Percentiles rank a stretch among this genome's conserved stretches.
Evolutionary conservation across 2,797 vertebrate genomes (phyloP).

Genomic region (Myotis daubentonii): DNA sequence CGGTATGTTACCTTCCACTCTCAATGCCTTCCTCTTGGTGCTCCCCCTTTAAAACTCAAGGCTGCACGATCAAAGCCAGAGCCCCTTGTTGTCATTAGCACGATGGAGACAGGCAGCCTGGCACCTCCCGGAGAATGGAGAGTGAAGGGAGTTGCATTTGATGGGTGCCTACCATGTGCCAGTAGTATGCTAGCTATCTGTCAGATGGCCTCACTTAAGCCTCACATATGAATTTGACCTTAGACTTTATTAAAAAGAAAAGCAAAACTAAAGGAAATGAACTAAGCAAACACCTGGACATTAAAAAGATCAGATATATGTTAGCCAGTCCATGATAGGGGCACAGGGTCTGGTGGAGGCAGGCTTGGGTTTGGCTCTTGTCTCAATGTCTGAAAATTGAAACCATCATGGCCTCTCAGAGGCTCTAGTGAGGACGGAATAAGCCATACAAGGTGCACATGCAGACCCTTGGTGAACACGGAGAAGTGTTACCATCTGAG

Average conservation of each 20-base stretch:
- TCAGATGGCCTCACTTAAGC: background rate
- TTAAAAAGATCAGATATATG: slow-evolving; percentile 5
- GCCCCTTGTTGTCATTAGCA: background rate
- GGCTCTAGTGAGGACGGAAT: background rate
- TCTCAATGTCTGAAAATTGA: background rate
- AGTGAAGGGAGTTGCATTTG: background rate
- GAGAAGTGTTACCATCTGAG: background rate
- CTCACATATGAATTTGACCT: background rate
- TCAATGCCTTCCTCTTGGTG: background rate
- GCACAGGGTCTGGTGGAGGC: background rate
- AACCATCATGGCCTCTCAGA: background rate
- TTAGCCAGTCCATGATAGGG: background rate
- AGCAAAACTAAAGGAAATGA: slow-evolving; percentile 48
- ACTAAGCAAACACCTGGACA: slow-evolving; percentile 36
- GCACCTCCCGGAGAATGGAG: background rate
- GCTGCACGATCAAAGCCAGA: background rate
- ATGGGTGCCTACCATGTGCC: background rate
- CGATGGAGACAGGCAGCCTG: background rate
- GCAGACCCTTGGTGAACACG: background rate
- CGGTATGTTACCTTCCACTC: background rate
- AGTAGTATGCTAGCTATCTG: background rate
- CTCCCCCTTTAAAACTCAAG: background rate
- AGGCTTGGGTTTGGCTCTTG: slow-evolving; percentile 22
- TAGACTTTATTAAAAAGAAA: background rate
- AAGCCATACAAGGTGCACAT: background rate